These are phyloP conservation scores for Oxyruncus cristatus DNA, from an alignment of 2,113 vertebrate species.

Conservation along the genomic window DNA sequence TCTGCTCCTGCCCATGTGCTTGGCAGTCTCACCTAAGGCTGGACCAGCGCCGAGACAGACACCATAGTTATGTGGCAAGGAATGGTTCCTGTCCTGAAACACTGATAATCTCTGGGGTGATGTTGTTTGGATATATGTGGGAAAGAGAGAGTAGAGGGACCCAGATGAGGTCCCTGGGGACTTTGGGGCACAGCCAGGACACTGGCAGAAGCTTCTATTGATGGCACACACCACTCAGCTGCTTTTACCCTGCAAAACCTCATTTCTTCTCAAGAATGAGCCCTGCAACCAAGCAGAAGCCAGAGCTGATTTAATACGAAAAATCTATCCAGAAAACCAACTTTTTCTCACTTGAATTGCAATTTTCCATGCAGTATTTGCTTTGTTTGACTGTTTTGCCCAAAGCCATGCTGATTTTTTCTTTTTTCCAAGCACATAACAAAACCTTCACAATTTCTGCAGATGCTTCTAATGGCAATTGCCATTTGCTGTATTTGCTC, in stretches of 20 bases:
- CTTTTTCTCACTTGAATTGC: not conserved
- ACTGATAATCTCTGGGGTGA: not conserved
- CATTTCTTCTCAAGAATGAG: not conserved
- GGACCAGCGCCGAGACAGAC: rapidly evolving
- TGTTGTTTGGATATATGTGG: not conserved
- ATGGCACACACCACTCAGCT: rapidly evolving
- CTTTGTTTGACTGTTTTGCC: constrained; percentile 29
- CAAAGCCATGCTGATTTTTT: not conserved
- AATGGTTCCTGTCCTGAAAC: not conserved
- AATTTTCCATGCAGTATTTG: constrained; percentile 19
- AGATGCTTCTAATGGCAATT: constrained; percentile 21
- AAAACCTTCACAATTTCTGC: not conserved
- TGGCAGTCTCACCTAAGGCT: not conserved
- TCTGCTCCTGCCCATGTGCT: not conserved
- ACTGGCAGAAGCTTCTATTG: not conserved
- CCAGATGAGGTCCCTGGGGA: not conserved
- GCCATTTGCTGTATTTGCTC: not conserved
- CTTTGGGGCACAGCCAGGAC: not conserved
- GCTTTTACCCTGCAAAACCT: not conserved
- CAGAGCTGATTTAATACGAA: not conserved
- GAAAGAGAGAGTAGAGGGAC: not conserved
- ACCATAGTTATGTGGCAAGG: rapidly evolving
- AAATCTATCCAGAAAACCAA: constrained; percentile 24
- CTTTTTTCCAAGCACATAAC: not conserved
- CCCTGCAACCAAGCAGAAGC: not conserved